Percentiles rank a stretch among this genome's conserved stretches.
Evolutionary conservation across 2,113 vertebrate species (phyloP).

Genomic region (Ctenodactylus gundi): DNA sequence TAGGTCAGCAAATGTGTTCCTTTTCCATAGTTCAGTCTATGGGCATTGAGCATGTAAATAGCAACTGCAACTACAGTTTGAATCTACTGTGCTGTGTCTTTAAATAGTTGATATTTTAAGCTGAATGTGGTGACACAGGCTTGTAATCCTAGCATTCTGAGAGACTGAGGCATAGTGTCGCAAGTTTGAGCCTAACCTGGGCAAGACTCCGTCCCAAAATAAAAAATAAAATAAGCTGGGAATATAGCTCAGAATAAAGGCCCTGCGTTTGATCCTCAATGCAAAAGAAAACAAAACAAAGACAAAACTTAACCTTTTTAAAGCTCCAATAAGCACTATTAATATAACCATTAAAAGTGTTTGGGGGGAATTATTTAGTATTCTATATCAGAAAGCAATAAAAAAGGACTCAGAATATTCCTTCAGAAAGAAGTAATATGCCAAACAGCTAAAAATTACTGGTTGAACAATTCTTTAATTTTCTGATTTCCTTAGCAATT

Average conservation of each 20-base stretch:
- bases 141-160: too few relatives aligned
- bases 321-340: background rate
- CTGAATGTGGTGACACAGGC: too few relatives aligned
- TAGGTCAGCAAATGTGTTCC: background rate
- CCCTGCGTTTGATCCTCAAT: too few relatives aligned
- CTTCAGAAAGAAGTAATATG: background rate
- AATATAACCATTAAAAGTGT: background rate
- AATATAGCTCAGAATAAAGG: too few relatives aligned
- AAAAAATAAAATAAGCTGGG: too few relatives aligned
- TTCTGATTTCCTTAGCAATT: background rate
- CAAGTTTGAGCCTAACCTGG: too few relatives aligned
- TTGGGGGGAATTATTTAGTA: background rate
- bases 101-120: too few relatives aligned
- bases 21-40: constrained; percentile 1
- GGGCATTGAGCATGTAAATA: background rate
- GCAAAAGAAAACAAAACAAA: too few relatives aligned
- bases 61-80: background rate
- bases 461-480: background rate
- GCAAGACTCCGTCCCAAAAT: too few relatives aligned
- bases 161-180: too few relatives aligned
- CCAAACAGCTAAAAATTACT: background rate
- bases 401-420: background rate
- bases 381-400: constrained; percentile 13
- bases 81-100: background rate
- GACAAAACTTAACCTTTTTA: constrained; percentile 1